Base-by-base conservation (phyloP, 2,113 vertebrate genomes). In the Morone chrysops region DNA sequence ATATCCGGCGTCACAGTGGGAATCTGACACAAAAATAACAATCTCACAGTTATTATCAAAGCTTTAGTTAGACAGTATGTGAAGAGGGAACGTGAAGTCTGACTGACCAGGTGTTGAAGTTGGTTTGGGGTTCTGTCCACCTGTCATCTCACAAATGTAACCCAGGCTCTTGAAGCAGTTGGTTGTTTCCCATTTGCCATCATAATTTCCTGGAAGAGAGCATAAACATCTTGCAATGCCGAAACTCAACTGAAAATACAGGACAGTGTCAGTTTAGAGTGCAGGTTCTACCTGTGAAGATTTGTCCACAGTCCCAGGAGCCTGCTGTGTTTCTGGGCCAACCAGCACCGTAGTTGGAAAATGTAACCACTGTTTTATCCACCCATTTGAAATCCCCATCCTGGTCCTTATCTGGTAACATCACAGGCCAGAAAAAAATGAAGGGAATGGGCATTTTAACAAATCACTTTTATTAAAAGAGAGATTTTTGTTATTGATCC, bases 291-390 rank as follows among this genome's bases (percentile, higher is more conserved):
- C 95, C 95, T 71, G 95, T 96, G 80, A 92, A 96, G 77, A 96
- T 96, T 83, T 96, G 95, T 5, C 95, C 96, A 83, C 96, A 96
- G 88, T 96, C 96, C 96, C 95, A 96, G 31, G 59, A 0, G 5
- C 54, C 45, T 2, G 45, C 67, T 0, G 94, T 95, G 89, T 96
- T 94, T 50, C 14, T 68, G 31, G 96, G 96, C 82, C 90, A 95
- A 66, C 89, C 86, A 0, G 87, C 14, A 41, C 87, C 94, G 68
- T 95, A 96, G 92, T 96, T 96, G 31, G 92, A 89, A 61, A 86
- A 94, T 0, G 22, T 56, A 9, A 94, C 17, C 0, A 6, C 6
- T 0, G 80, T 87, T 62, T 95, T 94, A 86, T 96, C 96, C 73
- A 92, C 91, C 96, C 96, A 96, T 70, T n/a, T 87, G 70, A 96